These are phyloP conservation scores for Cydia fagiglandana DNA, from an alignment of 1,140 invertebrate genomes.

Conservation along the genomic window DNA sequence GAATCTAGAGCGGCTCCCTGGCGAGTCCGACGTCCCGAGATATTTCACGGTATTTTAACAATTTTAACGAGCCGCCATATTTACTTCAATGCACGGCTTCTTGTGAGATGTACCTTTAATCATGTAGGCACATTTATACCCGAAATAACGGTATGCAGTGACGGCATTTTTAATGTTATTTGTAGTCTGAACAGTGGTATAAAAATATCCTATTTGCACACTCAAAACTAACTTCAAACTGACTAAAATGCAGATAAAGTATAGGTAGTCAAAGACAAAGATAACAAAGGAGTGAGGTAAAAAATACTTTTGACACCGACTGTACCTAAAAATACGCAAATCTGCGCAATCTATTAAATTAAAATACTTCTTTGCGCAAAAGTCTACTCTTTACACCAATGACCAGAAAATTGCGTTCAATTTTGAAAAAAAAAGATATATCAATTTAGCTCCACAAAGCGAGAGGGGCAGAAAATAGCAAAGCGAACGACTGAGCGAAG, in stretches of 20 bases:
- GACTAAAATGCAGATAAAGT: background rate
- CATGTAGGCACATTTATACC: constrained; percentile 38
- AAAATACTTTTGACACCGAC: too few relatives aligned
- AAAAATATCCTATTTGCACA: background rate
- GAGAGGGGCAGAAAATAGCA: constrained; percentile 30
- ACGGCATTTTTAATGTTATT: background rate
- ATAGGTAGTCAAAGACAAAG: background rate
- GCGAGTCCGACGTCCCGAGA: constrained; percentile 68
- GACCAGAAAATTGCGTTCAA: constrained; percentile 1
- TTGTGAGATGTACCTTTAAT: constrained; percentile 52
- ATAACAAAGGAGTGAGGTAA: too few relatives aligned
- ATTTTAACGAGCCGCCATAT: constrained; percentile 75
- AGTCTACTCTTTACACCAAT: constrained; percentile 13
- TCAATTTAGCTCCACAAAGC: constrained; percentile 26
- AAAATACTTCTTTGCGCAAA: background rate
- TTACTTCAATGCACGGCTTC: constrained; percentile 65
- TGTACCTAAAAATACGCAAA: too few relatives aligned
- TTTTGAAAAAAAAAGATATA: constrained; percentile 28
- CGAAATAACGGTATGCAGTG: constrained; percentile 9
- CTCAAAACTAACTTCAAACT: background rate
- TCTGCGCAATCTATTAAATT: background rate
- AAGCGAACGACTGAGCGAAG: constrained; percentile 43
- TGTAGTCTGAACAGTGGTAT: background rate
- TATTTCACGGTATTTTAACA: constrained; percentile 78
- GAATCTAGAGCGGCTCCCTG: constrained; percentile 56